Base-by-base conservation (phyloP, 1,140 invertebrate species). In the Atta colombica region DNA sequence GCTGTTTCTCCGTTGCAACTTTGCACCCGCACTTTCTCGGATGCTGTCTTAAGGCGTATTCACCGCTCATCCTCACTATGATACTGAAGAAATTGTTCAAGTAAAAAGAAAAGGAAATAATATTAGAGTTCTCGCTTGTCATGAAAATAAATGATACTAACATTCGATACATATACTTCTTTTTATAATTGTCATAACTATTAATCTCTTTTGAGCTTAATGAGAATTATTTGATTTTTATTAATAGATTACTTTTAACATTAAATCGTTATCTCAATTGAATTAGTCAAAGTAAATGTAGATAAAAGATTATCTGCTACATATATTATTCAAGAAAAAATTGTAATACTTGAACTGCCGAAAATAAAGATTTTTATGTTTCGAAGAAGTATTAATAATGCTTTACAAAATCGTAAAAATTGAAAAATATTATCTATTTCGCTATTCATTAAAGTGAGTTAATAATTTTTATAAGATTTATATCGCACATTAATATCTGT, bases 1-100 rank as follows among this genome's bases (percentile, higher is more conserved):
- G 55, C 65, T 65, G 77, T 81, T 80, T 4, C 51, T 16, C 31
- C 66, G 45, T 6, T 35, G 53, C 68, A 63, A 65, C 87, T 86
- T 77, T 21, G 55, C 74, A 35, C 74, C 51, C 35, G 18, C 61
- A 45, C 81, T 39, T 39, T 63, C 55, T 25, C 49, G 68, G 35
- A 45, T 53, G 53, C 45, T 18, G 45, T 49, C 39, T 45, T 61
- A 49, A 71, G 35, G 53, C 21, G 45, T 35, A 28, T 45, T 61
- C 31, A 78, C 84, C 39, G 58, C 74, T 53, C 35, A 21, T 53
- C 21, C 71, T 71, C 18, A 69, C 39, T 49, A 75, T 77, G 51
- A 75, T 63, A 60, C 18, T 28, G 35, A n/a, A 49, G 75, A 49
- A 66, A 78, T 78, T 78, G 75, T 78, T 18, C 25, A 21, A 66